Evolutionary conservation across 2,113 vertebrate genomes (phyloP).

Genomic region (Oreotrochilus melanogaster): DNA sequence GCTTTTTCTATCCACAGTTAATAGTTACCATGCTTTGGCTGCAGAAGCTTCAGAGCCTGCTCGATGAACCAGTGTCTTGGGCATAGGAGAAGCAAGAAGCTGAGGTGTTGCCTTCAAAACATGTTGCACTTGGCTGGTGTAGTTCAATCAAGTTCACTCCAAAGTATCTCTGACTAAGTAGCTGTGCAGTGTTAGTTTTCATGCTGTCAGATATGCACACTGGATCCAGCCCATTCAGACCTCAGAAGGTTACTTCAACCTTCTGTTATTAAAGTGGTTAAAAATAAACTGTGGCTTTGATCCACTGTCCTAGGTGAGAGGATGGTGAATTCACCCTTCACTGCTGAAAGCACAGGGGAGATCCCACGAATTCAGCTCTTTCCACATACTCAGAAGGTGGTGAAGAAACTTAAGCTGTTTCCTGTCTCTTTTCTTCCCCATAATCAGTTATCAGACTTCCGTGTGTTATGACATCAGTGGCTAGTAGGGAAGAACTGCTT

Average conservation of each 20-base stretch:
- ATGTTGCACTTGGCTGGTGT: background rate
- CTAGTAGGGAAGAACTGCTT: background rate
- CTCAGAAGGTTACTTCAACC: constrained; percentile 42
- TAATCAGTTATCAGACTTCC: background rate
- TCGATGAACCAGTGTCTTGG: background rate
- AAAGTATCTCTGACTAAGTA: background rate
- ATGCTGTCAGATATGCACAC: background rate
- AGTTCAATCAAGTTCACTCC: constrained; percentile 19
- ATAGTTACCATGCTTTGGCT: background rate
- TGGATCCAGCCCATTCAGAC: background rate
- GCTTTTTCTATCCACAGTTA: background rate
- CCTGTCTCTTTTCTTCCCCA: background rate
- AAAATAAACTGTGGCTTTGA: constrained; percentile 52
- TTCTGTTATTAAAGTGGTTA: constrained; percentile 45
- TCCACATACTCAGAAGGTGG: background rate
- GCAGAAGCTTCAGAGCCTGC: background rate
- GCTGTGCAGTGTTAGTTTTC: background rate
- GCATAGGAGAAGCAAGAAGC: background rate
- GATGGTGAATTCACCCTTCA: background rate
- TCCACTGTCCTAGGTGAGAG: background rate
- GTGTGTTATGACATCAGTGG: background rate
- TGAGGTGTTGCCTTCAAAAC: background rate
- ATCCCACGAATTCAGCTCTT: background rate
- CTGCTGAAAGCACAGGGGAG: background rate
- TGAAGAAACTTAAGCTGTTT: background rate